These are phyloP conservation scores for Uloborus plumipes DNA, from an alignment of 2,888 invertebrate species.

Conservation along the genomic window DNA sequence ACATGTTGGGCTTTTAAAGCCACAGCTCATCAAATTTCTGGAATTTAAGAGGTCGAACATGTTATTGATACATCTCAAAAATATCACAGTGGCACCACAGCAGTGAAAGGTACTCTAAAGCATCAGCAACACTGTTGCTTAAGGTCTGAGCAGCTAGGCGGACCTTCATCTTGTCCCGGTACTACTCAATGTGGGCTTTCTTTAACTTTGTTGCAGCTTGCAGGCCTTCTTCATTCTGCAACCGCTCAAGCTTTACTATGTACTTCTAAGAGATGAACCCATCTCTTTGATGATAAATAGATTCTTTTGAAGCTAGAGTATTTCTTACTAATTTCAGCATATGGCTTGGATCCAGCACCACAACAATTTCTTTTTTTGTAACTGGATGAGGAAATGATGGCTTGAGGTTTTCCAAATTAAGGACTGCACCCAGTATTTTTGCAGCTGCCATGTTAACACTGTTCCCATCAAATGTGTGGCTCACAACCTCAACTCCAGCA, in stretches of 20 bases:
- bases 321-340: conserved; percentile 62
- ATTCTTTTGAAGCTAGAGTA: conserved; percentile 21
- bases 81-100: conserved; percentile 21
- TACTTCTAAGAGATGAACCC: conserved; percentile 33
- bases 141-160: conserved; percentile 63
- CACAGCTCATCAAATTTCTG: background rate
- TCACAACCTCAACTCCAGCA: conserved; percentile 1
- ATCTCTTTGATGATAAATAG: background rate
- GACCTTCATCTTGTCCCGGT: conserved; percentile 51
- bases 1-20: conserved; percentile 16
- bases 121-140: conserved; percentile 61
- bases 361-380: conserved; percentile 11
- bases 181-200: conserved; percentile 27
- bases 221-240: conserved; percentile 56
- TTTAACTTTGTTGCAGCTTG: conserved; percentile 51
- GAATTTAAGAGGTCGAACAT: conserved; percentile 11
- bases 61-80: conserved; percentile 14
- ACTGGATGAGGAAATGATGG: conserved; percentile 17
- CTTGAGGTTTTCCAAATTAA: background rate
- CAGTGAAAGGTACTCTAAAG: conserved; percentile 24
- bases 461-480: conserved; percentile 27
- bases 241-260: conserved; percentile 18
- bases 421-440: conserved; percentile 1
- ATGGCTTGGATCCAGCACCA: conserved; percentile 55
- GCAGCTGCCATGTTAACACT: conserved; percentile 12